Evolutionary conservation across 2,888 invertebrate genomes (phyloP).

Genomic region (Homarus gammarus): DNA sequence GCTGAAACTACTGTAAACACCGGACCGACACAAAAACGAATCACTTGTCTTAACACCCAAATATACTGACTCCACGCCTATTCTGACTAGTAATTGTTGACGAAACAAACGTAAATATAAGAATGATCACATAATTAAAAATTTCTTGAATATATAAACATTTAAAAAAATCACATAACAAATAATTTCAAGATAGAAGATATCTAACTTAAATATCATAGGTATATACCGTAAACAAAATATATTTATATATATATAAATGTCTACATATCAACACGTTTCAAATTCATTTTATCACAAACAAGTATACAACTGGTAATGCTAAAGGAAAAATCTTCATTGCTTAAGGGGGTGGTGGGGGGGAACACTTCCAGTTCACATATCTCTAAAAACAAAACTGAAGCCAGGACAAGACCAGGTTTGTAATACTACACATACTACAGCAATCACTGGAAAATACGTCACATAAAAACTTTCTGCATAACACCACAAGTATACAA

Average conservation of each 20-base stretch:
- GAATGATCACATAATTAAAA: not conserved
- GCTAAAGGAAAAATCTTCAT: not conserved
- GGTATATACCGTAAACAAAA: not conserved
- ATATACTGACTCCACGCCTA: conserved; percentile 6
- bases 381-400: not conserved
- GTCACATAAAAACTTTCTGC: conserved; percentile 8
- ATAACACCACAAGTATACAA: conserved; percentile 28
- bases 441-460: conserved; percentile 29
- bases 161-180: conserved; percentile 31
- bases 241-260: conserved; percentile 36
- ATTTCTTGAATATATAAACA: not conserved
- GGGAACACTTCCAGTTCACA: not conserved
- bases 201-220: conserved; percentile 32
- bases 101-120: not conserved
- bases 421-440: not conserved
- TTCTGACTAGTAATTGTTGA: conserved; percentile 13
- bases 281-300: conserved; percentile 25
- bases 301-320: conserved; percentile 26
- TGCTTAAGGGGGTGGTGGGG: not conserved
- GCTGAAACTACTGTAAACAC: conserved; percentile 6
- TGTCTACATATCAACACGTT: conserved; percentile 32
- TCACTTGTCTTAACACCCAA: conserved; percentile 10
- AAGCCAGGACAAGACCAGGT: not conserved
- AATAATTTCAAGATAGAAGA: conserved; percentile 27
- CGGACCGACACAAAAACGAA: not conserved